Evolutionary conservation across 1,140 invertebrate genomes (phyloP), one percentile per base, ranked within the genome.

Genomic region (Stegodyphus mimosarum): DNA sequence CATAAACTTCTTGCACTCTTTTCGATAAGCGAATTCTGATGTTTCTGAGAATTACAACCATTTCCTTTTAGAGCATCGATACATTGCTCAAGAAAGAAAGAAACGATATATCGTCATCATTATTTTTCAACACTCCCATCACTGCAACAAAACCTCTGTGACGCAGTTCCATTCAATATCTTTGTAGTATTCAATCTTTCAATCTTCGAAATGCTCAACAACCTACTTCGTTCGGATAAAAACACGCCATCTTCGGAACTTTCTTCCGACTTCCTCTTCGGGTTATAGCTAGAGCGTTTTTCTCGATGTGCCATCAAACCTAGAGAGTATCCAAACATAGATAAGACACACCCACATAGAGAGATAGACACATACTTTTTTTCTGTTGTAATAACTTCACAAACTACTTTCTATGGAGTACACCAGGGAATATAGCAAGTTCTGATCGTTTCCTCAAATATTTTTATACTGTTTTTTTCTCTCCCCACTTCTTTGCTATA

Each of bases 371-470:
- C 63, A 15, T 66, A 66, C 18, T 51, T 67, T 77, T 67, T 75
- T 75, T 2, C 50, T 33, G 50, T 7, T 17, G 48, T 77, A 60
- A 77, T 77, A 77, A 77, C 75, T 77, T 77, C 75, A 67, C 75
- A 77, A 77, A 77, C 63, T 66, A 77, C 75, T 77, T 77, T 77
- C 63, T 49, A 77, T 49, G 49, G 48, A 49, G 13, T 67, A 77
- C 75, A 51, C 75, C 51, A 15, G 75, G 52, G 75, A 67, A 52
- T 77, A 77, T 77, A 77, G 67, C 75, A 18, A 33, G 75, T 49
- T 18, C 51, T 77, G 75, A 77, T 77, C 75, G 75, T 63, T 77
- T 77, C 75, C 67, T 77, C 75, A 75, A 75, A 75, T 75, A 75
- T 75, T 75, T 66, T 64, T 77, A 33, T 67, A 51, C 33, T 11